phyloP scores from a whole-genome alignment of 2,797 vertebrate species.

The Arremon aurantiirostris region DNA sequence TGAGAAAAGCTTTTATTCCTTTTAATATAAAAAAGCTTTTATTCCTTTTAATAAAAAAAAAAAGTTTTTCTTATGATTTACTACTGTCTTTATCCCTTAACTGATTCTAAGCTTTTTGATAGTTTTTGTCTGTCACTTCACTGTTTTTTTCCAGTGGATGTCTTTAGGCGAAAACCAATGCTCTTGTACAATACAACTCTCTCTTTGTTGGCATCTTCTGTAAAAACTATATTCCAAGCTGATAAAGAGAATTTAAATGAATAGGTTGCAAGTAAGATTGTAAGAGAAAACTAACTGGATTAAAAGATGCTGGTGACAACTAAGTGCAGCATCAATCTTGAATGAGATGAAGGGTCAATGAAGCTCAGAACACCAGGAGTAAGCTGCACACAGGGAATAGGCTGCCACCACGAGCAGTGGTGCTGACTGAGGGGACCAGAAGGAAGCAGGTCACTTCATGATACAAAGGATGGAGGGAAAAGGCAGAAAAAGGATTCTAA shows the following conservation, averaged over 20 bases:
- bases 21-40: not conserved
- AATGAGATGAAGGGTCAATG: not conserved
- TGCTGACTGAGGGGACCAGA: not conserved
- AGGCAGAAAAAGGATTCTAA: not conserved
- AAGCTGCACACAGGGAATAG: not conserved
- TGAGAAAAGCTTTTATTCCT: not conserved
- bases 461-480: not conserved
- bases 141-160: not conserved
- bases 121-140: not conserved
- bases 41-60: not conserved
- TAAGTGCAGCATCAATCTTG: not conserved
- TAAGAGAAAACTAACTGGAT: not conserved
- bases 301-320: not conserved
- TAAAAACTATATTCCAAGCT: not conserved
- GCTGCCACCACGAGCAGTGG: accelerated
- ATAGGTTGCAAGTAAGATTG: not conserved
- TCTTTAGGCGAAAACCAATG: not conserved
- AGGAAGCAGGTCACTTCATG: not conserved
- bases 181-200: not conserved
- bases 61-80: not conserved
- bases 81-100: not conserved
- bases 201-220: not conserved
- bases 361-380: not conserved
- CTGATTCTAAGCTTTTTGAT: not conserved
- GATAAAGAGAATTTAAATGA: not conserved